Base-by-base conservation (phyloP, 2,797 vertebrate species). In the Hephaestus fuliginosus region DNA sequence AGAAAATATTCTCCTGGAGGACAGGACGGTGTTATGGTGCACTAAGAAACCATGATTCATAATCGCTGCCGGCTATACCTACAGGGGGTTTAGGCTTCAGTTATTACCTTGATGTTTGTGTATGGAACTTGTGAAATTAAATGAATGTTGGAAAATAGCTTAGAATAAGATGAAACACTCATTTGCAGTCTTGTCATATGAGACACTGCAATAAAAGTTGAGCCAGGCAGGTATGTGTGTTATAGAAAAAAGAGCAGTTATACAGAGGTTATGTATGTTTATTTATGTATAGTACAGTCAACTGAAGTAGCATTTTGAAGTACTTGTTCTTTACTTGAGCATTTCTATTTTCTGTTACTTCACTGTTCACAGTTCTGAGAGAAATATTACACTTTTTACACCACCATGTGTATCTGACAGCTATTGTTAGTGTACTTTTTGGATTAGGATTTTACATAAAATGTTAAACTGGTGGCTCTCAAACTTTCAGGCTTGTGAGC, bases 61-160 rank as follows among this genome's bases (percentile, higher is more conserved):
- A 82, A 88, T 89, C 33, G 22, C 69, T 36, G 74, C 76, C 11
- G 68, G 64, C 18, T 62, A 12, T 80, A 82, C 46, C 86, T 80
- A 78, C 75, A 25, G 71, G 85, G 64, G 75, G 62, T 67, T 52
- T 18, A 10, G 8, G 77, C 58, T 87, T 65, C 56, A 46, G 51
- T 74, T 79, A 81, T 83, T 83, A 69, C 18, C 39, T 52, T 61
- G 77, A 74, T 81, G 56, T 69, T 69, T 70, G 67, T 75, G 61
- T 76, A 28, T 43, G 48, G 82, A 84, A 56, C 6, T 43, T 0
- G 5, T 43, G 12, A 69, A 87, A 89, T 86, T 48, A 72, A 65
- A 78, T 83, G 67, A 86, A 75, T 73, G 49, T 67, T 17, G 51
- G 62, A 64, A 82, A 77, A 86, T 20, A 57, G 20, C 56, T 79